Conservation (phyloP, 2,888 invertebrate genomes). For the Synergus gifuensis region DNA sequence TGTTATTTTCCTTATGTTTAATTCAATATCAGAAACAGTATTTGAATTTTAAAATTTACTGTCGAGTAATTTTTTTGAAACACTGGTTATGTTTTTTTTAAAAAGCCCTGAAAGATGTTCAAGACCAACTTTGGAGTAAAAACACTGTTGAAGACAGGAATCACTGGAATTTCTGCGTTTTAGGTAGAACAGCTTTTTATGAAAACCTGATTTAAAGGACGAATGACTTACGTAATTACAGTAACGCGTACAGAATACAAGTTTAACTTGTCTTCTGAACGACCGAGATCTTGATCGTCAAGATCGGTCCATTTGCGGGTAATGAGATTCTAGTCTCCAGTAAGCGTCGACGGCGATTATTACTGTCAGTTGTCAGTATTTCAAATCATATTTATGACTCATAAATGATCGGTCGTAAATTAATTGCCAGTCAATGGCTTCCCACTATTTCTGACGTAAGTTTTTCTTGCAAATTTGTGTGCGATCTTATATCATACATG, state of each 20-base stretch:
- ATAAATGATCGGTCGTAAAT: constrained; percentile 39
- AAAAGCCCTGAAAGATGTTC: not conserved
- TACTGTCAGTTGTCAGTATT: constrained; percentile 19
- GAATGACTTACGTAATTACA: constrained; percentile 30
- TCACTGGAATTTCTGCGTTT: constrained; percentile 5
- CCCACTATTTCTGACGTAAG: constrained; percentile 38
- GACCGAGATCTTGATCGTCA: constrained; percentile 36
- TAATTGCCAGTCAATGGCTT: constrained; percentile 38
- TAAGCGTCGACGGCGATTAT: constrained; percentile 20
- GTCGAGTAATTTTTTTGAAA: not conserved
- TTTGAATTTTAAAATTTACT: no score
- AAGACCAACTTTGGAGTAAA: not conserved
- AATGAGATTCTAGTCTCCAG: constrained; percentile 26
- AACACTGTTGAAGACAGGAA: not conserved
- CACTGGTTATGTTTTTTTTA: not conserved
- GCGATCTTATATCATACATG: not conserved
- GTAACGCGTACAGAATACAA: constrained; percentile 34
- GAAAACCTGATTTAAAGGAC: constrained; percentile 21
- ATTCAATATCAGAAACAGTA: no score
- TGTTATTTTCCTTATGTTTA: no score
- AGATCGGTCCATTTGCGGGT: constrained; percentile 30
- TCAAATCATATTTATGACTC: constrained; percentile 38
- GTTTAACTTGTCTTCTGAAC: constrained; percentile 35
- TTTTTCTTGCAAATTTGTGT: constrained; percentile 14
- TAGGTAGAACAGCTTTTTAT: constrained; percentile 2